Base-by-base conservation (phyloP, 2,797 vertebrate species). In the Sebastes vulpes region DNA sequence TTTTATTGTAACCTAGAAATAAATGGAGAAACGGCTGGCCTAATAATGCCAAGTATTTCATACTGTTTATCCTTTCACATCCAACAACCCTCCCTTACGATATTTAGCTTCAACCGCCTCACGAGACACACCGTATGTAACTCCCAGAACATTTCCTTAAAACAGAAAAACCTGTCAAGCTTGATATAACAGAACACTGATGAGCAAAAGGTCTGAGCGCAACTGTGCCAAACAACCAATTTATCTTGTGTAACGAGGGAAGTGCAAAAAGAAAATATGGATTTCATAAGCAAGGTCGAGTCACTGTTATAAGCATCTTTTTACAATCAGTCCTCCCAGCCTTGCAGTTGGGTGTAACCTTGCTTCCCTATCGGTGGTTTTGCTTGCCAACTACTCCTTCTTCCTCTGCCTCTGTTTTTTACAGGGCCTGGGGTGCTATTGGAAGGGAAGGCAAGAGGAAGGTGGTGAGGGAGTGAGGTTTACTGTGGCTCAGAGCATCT, bases 261-360 rank as follows among this genome's bases (percentile, higher is more conserved):
- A 78, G 68, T 12, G 50, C n/a, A 67, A 73, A 84, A 67, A 81
- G 79, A 80, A 81, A 87, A 88, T 65, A 73, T 76, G 63, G 78
- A 89, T 89, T 91, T 89, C 79, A 88, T 84, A 85, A 88, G 88
- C 70, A 90, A 94, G 90, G 93, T 91, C 87, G 67, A 87, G 82
- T 86, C 85, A 70, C 72, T 64, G 79, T 83, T 86, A 83, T 80
- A 77, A 89, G 86, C 79, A 83, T 90, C 70, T 93, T 91, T 91
- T 86, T 91, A 78, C 72, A 92, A 88, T 93, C 84, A 89, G 75
- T 89, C 77, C 73, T 72, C 59, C 69, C 72, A 70, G 82, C 75
- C 79, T 79, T 79, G 81, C 64, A 85, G 75, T 80, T 84, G 61
- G 77, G 75, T 70, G 63, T 88, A 87, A 90, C 91, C 87, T 93